Conservation (phyloP, 37 sponge, comb jelly and placozoan genomes). For the Cliona cf. orientalis region DNA sequence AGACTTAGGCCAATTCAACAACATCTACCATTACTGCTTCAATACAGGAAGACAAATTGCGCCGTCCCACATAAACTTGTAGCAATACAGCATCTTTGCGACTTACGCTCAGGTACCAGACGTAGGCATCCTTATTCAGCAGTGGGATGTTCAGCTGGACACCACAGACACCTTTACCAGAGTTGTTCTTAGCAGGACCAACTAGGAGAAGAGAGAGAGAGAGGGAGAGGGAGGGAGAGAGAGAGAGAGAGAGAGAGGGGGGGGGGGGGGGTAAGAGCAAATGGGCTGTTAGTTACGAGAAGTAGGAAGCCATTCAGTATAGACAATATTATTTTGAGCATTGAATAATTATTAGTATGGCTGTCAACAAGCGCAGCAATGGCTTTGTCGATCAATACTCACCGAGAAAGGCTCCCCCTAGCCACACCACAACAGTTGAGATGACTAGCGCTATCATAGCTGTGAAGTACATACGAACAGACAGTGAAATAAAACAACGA, state of each 20-base stretch:
- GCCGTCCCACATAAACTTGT: not conserved
- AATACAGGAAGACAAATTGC: too few species aligned
- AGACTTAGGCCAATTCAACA: not conserved
- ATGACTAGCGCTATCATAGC: conserved; percentile 16
- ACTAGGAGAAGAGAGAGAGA: not conserved
- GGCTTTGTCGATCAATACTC: not conserved
- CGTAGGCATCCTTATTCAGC: conserved; percentile 27
- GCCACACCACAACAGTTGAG: conserved; percentile 2
- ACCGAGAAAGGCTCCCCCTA: conserved; percentile 44
- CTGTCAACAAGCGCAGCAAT: not conserved
- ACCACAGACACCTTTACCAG: conserved; percentile 7
- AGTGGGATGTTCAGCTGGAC: not conserved
- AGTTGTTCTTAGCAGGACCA: conserved; percentile 3
- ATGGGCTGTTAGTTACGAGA: too few species aligned
- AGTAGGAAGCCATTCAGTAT: too few species aligned
- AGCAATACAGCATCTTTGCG: not conserved
- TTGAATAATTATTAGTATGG: not conserved
- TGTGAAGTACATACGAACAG: not conserved
- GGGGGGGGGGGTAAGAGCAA: too few species aligned
- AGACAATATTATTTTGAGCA: not conserved
- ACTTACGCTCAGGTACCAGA: conserved; percentile 15
- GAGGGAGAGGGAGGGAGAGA: too few species aligned
- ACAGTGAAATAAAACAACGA: not conserved
- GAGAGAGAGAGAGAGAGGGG: too few species aligned
- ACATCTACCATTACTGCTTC: not conserved